Evolutionary conservation across 2,888 invertebrate genomes (phyloP).

Genomic region (Perithous albicinctus): DNA sequence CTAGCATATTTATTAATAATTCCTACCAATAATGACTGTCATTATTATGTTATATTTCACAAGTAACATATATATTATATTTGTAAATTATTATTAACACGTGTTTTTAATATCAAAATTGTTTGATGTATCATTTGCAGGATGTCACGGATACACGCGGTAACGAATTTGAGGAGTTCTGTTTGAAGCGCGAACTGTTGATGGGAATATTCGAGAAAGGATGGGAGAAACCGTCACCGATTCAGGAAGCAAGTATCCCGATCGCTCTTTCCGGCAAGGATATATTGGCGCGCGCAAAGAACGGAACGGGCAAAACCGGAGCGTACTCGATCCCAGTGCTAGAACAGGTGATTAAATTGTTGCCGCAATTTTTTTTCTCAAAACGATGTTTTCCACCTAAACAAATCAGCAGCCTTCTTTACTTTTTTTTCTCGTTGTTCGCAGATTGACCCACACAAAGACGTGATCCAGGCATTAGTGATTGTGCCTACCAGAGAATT

Average conservation of each 20-base stretch:
- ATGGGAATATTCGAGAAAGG: conserved; percentile 99
- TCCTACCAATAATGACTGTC: too few relatives aligned
- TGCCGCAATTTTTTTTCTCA: background rate
- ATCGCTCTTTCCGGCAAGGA: conserved; percentile 99
- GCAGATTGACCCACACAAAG: conserved; percentile 92
- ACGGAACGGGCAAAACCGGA: conserved; percentile 99
- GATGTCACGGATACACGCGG: conserved; percentile 99
- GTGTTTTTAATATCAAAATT: background rate
- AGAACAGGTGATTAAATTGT: conserved; percentile 89
- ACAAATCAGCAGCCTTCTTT: background rate
- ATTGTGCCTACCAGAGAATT: conserved; percentile 99
- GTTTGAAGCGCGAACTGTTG: conserved; percentile 97
- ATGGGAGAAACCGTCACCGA: conserved; percentile 99
- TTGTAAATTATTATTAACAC: too few relatives aligned
- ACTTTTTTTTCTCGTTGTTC: conserved; percentile 6
- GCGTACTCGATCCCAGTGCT: conserved; percentile 99
- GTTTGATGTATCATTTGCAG: conserved; percentile 85
- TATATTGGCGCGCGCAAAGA: conserved; percentile 99
- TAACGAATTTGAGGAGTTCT: conserved; percentile 99
- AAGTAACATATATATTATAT: too few relatives aligned
- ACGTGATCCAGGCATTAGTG: conserved; percentile 98
- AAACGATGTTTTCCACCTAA: too few relatives aligned
- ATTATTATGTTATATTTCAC: too few relatives aligned
- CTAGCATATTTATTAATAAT: too few relatives aligned
- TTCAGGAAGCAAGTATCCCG: conserved; percentile 99